Conservation (phyloP, 2,888 invertebrate species). For the Pseudoips prasinana region DNA sequence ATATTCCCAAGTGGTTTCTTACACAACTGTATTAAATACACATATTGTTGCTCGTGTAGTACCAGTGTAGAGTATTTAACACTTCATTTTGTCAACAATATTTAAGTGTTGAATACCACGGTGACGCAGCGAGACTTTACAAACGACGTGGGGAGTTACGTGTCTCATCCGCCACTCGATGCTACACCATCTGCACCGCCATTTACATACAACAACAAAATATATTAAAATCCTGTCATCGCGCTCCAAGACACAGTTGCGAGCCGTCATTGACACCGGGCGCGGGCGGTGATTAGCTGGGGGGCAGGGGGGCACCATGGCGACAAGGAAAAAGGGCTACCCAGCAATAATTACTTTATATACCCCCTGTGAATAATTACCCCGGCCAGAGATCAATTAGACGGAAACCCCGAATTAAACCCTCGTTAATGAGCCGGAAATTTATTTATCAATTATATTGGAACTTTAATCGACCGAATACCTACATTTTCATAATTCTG, state of each 20-base stretch:
- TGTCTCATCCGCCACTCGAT: constrained; percentile 34
- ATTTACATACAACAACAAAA: constrained; percentile 77
- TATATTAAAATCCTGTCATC: constrained; percentile 80
- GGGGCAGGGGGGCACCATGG: constrained; percentile 41
- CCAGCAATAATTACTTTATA: constrained; percentile 78
- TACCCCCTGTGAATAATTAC: constrained; percentile 80
- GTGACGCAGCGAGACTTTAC: constrained; percentile 19
- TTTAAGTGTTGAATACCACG: neutral
- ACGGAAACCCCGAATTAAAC: constrained; percentile 69
- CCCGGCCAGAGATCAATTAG: constrained; percentile 74
- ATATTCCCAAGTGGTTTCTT: constrained; percentile 25
- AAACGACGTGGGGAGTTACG: constrained; percentile 35
- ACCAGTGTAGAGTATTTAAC: neutral
- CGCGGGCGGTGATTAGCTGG: constrained; percentile 68
- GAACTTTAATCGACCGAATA: constrained; percentile 28
- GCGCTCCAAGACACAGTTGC: constrained; percentile 70
- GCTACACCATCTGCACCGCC: constrained; percentile 56
- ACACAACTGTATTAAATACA: no score
- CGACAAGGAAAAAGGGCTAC: constrained; percentile 80
- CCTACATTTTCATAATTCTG: constrained; percentile 10
- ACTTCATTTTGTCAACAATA: neutral
- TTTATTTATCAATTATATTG: constrained; percentile 54
- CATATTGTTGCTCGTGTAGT: neutral
- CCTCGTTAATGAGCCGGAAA: constrained; percentile 69
- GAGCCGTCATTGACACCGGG: constrained; percentile 76